phyloP scores from a whole-genome alignment of 1,140 invertebrate genomes.

The Solenopsis fugax region DNA sequence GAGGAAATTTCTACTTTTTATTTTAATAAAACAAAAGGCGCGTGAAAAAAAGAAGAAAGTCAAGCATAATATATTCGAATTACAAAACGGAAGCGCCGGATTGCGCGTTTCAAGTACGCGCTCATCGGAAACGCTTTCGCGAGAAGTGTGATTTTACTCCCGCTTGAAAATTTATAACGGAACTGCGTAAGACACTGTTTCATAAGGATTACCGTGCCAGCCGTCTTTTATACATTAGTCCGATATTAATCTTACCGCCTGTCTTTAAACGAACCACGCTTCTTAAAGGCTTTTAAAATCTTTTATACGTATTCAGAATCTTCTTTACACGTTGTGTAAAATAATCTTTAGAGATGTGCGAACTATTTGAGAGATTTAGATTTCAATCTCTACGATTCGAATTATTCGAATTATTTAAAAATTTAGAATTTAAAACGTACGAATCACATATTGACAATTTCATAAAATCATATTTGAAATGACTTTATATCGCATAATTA shows the following conservation, averaged over 20 bases:
- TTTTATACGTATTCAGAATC: not conserved
- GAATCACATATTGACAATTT: too few species aligned
- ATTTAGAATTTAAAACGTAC: too few species aligned
- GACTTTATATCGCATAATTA: too few species aligned
- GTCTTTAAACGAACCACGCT: not conserved
- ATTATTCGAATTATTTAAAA: too few species aligned
- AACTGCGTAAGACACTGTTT: not conserved
- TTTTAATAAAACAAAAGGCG: not conserved
- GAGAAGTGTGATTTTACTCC: conserved; percentile 23
- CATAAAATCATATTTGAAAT: too few species aligned
- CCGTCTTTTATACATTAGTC: not conserved
- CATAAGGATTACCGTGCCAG: not conserved
- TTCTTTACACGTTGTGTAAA: not conserved
- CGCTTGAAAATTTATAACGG: conserved; percentile 3
- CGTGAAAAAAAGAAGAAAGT: conserved; percentile 7
- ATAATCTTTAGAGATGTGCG: not conserved
- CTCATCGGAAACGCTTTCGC: conserved; percentile 11
- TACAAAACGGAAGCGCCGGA: conserved; percentile 19
- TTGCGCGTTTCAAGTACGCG: not conserved
- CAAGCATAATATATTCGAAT: conserved; percentile 27
- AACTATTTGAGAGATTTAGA: too few species aligned
- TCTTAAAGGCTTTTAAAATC: not conserved
- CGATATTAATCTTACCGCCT: not conserved
- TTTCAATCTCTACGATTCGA: too few species aligned
- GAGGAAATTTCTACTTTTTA: not conserved